Percentiles rank a stretch among this genome's conserved stretches.
phyloP scores from a whole-genome alignment of 2,797 vertebrate species.

The Helarctos malayanus region DNA sequence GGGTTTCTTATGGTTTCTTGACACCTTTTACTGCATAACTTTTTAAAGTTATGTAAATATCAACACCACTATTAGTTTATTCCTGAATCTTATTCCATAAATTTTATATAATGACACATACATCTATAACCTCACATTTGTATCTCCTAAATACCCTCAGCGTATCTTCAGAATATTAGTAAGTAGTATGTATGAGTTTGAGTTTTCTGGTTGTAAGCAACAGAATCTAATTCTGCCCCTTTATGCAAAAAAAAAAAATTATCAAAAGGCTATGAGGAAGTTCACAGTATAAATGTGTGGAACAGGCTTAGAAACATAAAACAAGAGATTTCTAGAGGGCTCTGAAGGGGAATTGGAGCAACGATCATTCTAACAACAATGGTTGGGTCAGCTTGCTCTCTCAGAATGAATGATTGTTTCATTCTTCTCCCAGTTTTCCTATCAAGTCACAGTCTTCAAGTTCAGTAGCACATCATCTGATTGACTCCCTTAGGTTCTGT shows the following conservation, averaged over 20 bases:
- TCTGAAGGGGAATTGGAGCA: background rate
- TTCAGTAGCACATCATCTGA: background rate
- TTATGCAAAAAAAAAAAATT: background rate
- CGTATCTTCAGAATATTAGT: background rate
- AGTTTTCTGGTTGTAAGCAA: slow-evolving; percentile 22
- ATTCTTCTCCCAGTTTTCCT: background rate
- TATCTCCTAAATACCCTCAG: background rate
- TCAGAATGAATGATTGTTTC: background rate
- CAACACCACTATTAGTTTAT: background rate
- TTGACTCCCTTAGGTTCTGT: background rate
- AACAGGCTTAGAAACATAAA: background rate
- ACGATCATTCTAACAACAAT: background rate
- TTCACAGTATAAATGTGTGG: background rate
- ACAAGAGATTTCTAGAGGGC: background rate
- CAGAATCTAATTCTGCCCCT: background rate
- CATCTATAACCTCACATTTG: background rate
- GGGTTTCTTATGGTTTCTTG: slow-evolving; percentile 5
- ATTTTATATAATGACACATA: background rate
- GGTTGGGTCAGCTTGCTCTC: background rate
- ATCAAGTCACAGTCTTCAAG: background rate
- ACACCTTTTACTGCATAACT: background rate
- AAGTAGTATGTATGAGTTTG: background rate
- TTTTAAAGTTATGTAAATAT: background rate
- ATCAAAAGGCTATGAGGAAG: background rate
- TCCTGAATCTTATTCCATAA: background rate